These are phyloP conservation scores for Lasioglossum lativentre DNA, from an alignment of 2,888 invertebrate genomes.

Conservation along the genomic window DNA sequence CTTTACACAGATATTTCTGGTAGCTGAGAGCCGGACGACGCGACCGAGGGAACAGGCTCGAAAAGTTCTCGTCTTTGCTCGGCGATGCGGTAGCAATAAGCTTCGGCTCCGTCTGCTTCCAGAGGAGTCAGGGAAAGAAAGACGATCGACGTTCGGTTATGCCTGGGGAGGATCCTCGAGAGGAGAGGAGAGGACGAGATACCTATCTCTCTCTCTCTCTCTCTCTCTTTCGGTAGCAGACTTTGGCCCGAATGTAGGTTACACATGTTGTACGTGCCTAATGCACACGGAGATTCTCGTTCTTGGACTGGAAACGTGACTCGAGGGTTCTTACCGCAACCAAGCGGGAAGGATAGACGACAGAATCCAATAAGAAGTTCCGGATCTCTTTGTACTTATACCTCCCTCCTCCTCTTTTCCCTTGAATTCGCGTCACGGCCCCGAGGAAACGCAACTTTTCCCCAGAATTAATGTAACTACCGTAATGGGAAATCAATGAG, in stretches of 20 bases:
- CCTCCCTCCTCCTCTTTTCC: background rate
- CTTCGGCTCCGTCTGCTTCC: background rate
- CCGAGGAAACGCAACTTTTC: background rate
- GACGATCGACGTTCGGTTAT: slow-evolving; percentile 40
- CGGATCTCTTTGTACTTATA: slow-evolving; percentile 36
- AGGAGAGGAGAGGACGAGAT: background rate
- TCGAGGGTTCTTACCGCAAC: slow-evolving; percentile 61
- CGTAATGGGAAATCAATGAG: background rate
- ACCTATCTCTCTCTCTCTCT: background rate
- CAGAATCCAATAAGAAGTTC: slow-evolving; percentile 55
- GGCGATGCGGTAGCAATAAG: slow-evolving; percentile 11
- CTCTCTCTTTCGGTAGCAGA: background rate
- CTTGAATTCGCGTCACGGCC: slow-evolving; percentile 33
- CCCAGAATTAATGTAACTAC: background rate
- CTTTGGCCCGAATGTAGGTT: slow-evolving; percentile 54
- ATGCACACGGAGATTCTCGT: slow-evolving; percentile 66
- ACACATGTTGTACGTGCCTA: slow-evolving; percentile 71
- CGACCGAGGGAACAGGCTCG: background rate
- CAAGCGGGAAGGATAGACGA: slow-evolving; percentile 52
- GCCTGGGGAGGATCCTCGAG: background rate
- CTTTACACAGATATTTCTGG: slow-evolving; percentile 3
- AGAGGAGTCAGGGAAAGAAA: background rate
- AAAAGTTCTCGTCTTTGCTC: slow-evolving; percentile 18
- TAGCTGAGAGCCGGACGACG: background rate
- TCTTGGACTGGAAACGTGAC: slow-evolving; percentile 70